Conservation (phyloP, 1,140 invertebrate genomes). For the Orius laevigatus region DNA sequence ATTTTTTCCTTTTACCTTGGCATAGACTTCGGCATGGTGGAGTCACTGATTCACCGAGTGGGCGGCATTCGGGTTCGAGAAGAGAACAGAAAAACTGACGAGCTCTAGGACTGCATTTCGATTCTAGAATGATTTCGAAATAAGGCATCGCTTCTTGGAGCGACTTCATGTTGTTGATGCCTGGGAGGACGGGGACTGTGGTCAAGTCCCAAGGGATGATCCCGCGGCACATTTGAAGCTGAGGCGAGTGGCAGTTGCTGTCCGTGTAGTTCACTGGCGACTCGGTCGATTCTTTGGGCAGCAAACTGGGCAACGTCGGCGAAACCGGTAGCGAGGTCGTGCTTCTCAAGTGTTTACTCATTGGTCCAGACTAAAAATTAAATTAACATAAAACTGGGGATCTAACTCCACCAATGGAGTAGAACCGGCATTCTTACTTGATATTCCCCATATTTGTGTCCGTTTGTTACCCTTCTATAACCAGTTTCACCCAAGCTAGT, state of each 20-base stretch:
- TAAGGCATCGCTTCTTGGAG: slow-evolving; percentile 31
- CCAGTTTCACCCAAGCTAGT: slow-evolving; percentile 11
- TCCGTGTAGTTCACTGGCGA: slow-evolving; percentile 11
- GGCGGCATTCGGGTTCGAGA: slow-evolving; percentile 45
- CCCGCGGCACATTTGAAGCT: slow-evolving; percentile 31
- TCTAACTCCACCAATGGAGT: not conserved
- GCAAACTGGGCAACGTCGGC: slow-evolving; percentile 17
- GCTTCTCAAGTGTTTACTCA: slow-evolving; percentile 12
- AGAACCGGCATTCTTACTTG: slow-evolving; percentile 11
- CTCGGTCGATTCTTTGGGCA: slow-evolving; percentile 9
- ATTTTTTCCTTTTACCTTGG: slow-evolving; percentile 31
- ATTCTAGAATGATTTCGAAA: slow-evolving; percentile 35
- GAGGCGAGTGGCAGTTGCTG: slow-evolving; percentile 19
- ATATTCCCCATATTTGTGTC: slow-evolving; percentile 19
- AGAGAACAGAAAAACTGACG: slow-evolving; percentile 42
- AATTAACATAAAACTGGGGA: not conserved
- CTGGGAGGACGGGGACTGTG: slow-evolving; percentile 25
- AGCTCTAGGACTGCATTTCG: slow-evolving; percentile 41
- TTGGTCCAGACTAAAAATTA: slow-evolving; percentile 7
- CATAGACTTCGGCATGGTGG: slow-evolving; percentile 46
- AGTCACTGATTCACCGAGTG: slow-evolving; percentile 33
- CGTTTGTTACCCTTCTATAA: slow-evolving; percentile 14
- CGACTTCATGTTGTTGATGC: slow-evolving; percentile 25
- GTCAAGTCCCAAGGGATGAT: slow-evolving; percentile 45
- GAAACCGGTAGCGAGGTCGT: slow-evolving; percentile 17